These are phyloP conservation scores for Tupaia tana DNA, from an alignment of 2,113 vertebrate species.

Conservation along the genomic window DNA sequence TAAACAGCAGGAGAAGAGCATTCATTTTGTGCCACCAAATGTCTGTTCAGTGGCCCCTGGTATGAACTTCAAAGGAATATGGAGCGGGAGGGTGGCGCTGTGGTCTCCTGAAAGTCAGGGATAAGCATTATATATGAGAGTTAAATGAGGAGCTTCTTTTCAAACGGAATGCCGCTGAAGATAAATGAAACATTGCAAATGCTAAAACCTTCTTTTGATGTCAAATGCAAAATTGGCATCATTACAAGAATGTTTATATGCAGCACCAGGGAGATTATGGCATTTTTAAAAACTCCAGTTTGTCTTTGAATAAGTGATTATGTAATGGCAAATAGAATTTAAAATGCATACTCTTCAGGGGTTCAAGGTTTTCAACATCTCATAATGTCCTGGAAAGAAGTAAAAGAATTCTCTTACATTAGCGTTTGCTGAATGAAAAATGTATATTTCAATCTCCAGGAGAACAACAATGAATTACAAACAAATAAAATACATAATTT, in stretches of 20 bases:
- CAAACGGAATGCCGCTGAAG: background rate
- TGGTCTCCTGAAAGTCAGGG: background rate
- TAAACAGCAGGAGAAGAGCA: background rate
- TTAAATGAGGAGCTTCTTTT: background rate
- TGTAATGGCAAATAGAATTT: background rate
- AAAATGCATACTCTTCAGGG: background rate
- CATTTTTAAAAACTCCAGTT: background rate
- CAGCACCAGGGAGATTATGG: background rate
- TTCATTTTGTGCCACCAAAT: background rate
- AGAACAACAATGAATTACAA: background rate
- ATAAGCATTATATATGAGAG: background rate
- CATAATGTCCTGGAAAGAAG: background rate
- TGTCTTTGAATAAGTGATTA: background rate
- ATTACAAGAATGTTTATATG: background rate
- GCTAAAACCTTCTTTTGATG: background rate
- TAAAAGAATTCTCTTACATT: background rate
- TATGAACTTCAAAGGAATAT: background rate
- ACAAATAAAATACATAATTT: background rate
- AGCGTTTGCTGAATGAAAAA: background rate
- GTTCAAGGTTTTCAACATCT: background rate
- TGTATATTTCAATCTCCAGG: background rate
- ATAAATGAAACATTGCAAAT: background rate
- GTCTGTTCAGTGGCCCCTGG: background rate
- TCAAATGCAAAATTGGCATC: background rate
- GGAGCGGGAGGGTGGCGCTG: no score